These are phyloP conservation scores for Taenioides sp. DNA, from an alignment of 2,797 vertebrate species.

Conservation along the genomic window DNA sequence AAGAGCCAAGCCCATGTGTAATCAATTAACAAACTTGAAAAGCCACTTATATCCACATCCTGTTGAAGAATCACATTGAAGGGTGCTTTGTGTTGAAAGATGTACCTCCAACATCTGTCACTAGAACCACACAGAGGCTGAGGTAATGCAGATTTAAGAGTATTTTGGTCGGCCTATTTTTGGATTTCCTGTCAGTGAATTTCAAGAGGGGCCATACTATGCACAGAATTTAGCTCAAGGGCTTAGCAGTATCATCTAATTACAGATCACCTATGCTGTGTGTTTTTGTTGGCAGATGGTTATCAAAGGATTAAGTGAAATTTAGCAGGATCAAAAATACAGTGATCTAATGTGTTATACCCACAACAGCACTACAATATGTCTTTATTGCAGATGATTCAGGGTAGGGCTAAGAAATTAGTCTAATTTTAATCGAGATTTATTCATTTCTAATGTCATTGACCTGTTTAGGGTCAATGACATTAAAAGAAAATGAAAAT, in stretches of 20 bases:
- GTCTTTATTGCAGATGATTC: constrained; percentile 24
- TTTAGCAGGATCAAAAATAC: constrained; percentile 33
- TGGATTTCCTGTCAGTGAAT: constrained; percentile 27
- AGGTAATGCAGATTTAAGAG: constrained; percentile 40
- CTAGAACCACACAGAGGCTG: constrained; percentile 31
- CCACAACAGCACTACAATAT: constrained; percentile 32
- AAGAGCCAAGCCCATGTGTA: constrained; percentile 60
- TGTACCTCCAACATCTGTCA: constrained; percentile 23
- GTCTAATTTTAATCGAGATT: too few species aligned
- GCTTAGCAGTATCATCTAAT: constrained; percentile 57
- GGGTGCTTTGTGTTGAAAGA: constrained; percentile 23
- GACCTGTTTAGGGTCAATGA: too few species aligned
- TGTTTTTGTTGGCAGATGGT: constrained; percentile 47
- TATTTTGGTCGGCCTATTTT: constrained; percentile 41
- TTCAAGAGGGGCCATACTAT: constrained; percentile 15
- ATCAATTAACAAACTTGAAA: constrained; percentile 48
- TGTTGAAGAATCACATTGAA: constrained; percentile 11
- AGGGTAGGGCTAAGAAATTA: background rate
- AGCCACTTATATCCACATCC: constrained; percentile 20
- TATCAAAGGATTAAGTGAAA: constrained; percentile 41
- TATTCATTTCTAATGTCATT: too few species aligned
- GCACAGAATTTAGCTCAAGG: constrained; percentile 51
- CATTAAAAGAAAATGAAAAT: too few species aligned
- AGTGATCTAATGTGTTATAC: constrained; percentile 48
- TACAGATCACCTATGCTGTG: constrained; percentile 32